These are phyloP conservation scores for Danionella cerebrum DNA, from an alignment of 2,113 vertebrate species.

Conservation along the genomic window DNA sequence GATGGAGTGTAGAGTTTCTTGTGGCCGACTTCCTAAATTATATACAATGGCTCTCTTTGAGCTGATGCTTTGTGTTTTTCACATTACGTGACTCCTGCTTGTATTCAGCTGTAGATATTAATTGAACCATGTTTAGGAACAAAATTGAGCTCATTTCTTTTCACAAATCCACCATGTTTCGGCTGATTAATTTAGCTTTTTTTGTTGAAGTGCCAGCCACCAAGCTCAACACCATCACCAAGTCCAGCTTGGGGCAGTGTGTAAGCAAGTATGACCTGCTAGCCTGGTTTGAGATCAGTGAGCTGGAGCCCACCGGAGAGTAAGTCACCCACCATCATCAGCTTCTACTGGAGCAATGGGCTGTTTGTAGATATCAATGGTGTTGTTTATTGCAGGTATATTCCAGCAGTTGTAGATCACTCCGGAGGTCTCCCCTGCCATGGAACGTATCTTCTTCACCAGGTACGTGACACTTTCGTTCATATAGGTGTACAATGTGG, in stretches of 20 bases:
- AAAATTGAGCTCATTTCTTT: neutral
- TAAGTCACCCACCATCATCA: no score
- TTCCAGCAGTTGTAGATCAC: conserved; percentile 95
- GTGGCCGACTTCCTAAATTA: neutral
- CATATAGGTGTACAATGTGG: neutral
- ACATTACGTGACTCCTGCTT: neutral
- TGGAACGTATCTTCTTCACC: conserved; percentile 91
- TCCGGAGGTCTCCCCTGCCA: conserved; percentile 85
- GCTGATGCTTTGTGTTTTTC: neutral
- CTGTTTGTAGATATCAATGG: neutral
- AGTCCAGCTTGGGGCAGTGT: conserved; percentile 89
- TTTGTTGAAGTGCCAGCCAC: conserved; percentile 82
- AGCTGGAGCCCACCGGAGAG: conserved; percentile 97
- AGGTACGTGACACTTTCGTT: conserved; percentile 64
- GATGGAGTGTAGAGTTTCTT: neutral
- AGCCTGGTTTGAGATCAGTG: conserved; percentile 98
- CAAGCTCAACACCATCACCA: conserved; percentile 91
- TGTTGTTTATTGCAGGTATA: conserved; percentile 71
- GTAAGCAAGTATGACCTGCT: conserved; percentile 96
- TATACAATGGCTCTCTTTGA: neutral
- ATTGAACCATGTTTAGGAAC: neutral
- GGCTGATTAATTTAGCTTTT: neutral
- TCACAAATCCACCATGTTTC: no score
- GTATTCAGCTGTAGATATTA: neutral
- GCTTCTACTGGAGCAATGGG: no score